Conservation (phyloP, 2,113 vertebrate genomes). For the sheep (Ovis aries) region ARS-UI_Ramb_v3.0 NC_056080.1:105712501-105713000, state of each 20-base stretch:
- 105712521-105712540: neutral
- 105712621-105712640: neutral
- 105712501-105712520: neutral
- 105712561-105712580: neutral
- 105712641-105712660: neutral
- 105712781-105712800: neutral
- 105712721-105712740: neutral
- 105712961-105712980: too few species aligned
- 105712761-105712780: neutral
- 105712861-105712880: neutral
- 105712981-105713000: too few species aligned
- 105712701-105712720: neutral
- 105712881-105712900: neutral
- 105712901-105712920: neutral
- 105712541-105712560: neutral
- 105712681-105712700: neutral
- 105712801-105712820: neutral
- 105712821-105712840: neutral
- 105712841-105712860: neutral
- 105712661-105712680: neutral
- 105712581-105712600: neutral
- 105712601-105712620: fast-evolving
- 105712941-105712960: too few species aligned
- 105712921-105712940: too few species aligned
- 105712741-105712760: neutral